These are phyloP conservation scores for Morpho deidamia DNA, from an alignment of 2,888 invertebrate species.

Conservation along the genomic window DNA sequence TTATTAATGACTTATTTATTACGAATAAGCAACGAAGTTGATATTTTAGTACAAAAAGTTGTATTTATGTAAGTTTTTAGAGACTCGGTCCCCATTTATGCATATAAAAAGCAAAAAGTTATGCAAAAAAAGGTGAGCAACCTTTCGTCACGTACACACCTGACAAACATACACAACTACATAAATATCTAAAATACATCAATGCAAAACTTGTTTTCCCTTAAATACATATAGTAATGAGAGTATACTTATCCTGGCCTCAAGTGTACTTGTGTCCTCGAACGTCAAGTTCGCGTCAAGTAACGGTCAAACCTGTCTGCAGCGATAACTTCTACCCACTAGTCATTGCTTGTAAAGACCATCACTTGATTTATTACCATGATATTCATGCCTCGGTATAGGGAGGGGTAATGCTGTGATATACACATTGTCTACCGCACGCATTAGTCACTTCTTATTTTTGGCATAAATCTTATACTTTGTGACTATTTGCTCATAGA, in stretches of 20 bases:
- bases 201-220: background rate
- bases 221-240: background rate
- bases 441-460: too few species aligned
- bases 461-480: too few species aligned
- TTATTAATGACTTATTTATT: too few species aligned
- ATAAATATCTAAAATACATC: background rate
- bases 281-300: slow-evolving; percentile 19
- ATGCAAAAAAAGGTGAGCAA: too few species aligned
- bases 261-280: slow-evolving; percentile 8
- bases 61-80: too few species aligned
- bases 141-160: too few species aligned
- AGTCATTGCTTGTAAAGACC: slow-evolving; percentile 17
- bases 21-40: too few species aligned
- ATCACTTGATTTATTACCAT: slow-evolving; percentile 15
- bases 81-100: too few species aligned
- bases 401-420: background rate
- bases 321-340: slow-evolving; percentile 9
- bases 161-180: background rate
- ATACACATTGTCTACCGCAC: background rate
- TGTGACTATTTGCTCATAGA: too few species aligned
- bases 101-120: too few species aligned
- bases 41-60: too few species aligned
- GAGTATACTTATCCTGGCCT: slow-evolving; percentile 1
- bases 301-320: slow-evolving; percentile 24
- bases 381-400: background rate